Percentiles rank a stretch among this genome's conserved stretches.
These are phyloP conservation scores for Hirtodrosophila confusa DNA, from an alignment of 2,888 invertebrate genomes.

Conservation along the genomic window DNA sequence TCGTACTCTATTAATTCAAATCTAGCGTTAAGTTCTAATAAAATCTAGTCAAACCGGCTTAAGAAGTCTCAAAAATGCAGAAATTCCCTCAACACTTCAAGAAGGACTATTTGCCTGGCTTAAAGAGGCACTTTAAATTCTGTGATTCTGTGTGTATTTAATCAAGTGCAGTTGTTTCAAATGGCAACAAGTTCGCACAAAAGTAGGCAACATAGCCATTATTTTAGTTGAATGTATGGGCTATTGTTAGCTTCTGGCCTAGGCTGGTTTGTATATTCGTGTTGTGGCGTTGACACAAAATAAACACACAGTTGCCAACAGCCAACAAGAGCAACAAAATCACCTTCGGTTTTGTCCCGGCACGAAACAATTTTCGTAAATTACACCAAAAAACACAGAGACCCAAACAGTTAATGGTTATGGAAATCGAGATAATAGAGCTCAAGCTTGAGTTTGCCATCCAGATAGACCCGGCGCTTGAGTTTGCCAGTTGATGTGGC, in stretches of 20 bases:
- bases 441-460: background rate
- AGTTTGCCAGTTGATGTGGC: conserved; percentile 1
- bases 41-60: too few relatives aligned
- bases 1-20: too few relatives aligned
- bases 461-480: background rate
- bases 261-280: background rate
- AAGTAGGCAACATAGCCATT: conserved; percentile 30
- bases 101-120: background rate
- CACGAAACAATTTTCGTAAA: conserved; percentile 17
- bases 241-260: background rate
- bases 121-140: background rate
- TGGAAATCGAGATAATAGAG: conserved; percentile 7
- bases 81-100: background rate
- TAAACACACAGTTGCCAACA: conserved; percentile 8
- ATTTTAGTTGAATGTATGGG: background rate
- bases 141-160: conserved; percentile 4
- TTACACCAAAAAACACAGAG: background rate
- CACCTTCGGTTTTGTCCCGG: conserved; percentile 8
- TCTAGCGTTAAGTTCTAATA: too few relatives aligned
- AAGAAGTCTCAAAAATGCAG: too few relatives aligned
- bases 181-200: conserved; percentile 37
- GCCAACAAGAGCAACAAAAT: background rate
- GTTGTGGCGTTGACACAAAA: conserved; percentile 7
- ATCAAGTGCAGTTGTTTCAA: conserved; percentile 3
- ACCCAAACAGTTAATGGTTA: conserved; percentile 4